Percentiles rank a stretch among this genome's conserved stretches.
These are phyloP conservation scores for Pristionchus maxplancki DNA, from an alignment of 2,888 invertebrate genomes.

Conservation along the genomic window DNA sequence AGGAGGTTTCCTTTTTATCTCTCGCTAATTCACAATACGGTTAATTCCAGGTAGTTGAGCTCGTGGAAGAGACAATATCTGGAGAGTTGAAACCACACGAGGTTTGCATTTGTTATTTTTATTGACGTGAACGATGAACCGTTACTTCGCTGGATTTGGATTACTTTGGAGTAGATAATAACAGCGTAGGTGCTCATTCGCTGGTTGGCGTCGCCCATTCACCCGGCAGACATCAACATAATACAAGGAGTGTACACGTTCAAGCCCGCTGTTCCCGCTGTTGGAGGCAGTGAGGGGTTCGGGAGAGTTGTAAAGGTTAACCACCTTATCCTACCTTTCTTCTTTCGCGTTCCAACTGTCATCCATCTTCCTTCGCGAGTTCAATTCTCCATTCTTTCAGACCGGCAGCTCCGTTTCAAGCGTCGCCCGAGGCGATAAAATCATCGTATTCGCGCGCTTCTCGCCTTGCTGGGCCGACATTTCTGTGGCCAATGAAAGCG, in stretches of 20 bases:
- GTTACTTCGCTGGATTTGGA: too few species aligned
- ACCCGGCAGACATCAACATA: slow-evolving; percentile 73
- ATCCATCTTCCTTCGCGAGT: too few species aligned
- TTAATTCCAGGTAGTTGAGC: not conserved
- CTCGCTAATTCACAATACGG: too few species aligned
- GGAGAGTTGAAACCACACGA: not conserved
- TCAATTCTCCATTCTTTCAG: not conserved
- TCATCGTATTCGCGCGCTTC: not conserved
- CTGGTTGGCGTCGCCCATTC: slow-evolving; percentile 74
- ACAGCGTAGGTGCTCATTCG: slow-evolving; percentile 61
- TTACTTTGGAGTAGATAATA: too few species aligned
- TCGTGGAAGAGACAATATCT: not conserved
- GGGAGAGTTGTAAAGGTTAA: slow-evolving; percentile 84
- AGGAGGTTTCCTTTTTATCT: not conserved
- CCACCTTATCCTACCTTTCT: too few species aligned
- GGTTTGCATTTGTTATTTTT: not conserved
- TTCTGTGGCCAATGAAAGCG: not conserved
- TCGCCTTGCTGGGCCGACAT: not conserved
- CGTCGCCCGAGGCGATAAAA: not conserved
- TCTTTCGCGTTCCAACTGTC: too few species aligned
- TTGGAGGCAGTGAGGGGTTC: slow-evolving; percentile 95
- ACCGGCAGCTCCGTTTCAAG: not conserved
- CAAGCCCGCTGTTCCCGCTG: slow-evolving; percentile 84
- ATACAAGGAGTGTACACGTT: slow-evolving; percentile 62
- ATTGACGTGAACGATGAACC: too few species aligned